Base-by-base conservation (phyloP, 2,113 vertebrate species). In the Herpetotheres cachinnans region DNA sequence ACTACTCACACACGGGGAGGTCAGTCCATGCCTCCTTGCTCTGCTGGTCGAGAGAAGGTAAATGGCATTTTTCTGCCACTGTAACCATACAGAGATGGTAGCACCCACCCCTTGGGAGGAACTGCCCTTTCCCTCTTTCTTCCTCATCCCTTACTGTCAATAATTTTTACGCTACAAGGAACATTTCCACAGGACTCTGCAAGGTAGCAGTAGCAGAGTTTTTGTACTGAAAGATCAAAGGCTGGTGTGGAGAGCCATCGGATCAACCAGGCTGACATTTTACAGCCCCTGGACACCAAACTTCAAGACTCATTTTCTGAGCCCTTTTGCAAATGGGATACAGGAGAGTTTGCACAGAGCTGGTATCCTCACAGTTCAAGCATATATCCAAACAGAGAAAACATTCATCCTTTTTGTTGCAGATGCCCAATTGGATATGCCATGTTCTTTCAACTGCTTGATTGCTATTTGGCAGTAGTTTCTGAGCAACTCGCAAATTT, bases 381-480 rank as follows among this genome's bases (percentile, higher is more conserved):
- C 84, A 77, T 70, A 89, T 93, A 91, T 36, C n/a, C 36, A 44
- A 89, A 85, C 71, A 95, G 73, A 83, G 70, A 97, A 96, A 94
- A 97, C 54, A 54, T 95, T 95, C 5, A 71, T 86, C 36, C 34
- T 96, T 91, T 94, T 91, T 88, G 69, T 81, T 93, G 85, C 73
- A 97, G 86, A 90, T 82, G 71, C 69, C 67, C 88, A 4, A 63
- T 22, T 84, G 73, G 42, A 76, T 65, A 69, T 76, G 89, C 58
- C 79, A 80, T 94, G 56, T 96, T 97, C 91, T 96, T 96, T 94
- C 92, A 96, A 91, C 92, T 90, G 56, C 97, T 97, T 98, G 97
- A 98, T 97, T 98, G 96, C 69, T 88, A 84, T 95, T 98, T 98
- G 97, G 97, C 97, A 96, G 94, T 86, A 80, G 86, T 97, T 98